Conservation (phyloP, 2,797 vertebrate genomes). For the Argya squamiceps region DNA sequence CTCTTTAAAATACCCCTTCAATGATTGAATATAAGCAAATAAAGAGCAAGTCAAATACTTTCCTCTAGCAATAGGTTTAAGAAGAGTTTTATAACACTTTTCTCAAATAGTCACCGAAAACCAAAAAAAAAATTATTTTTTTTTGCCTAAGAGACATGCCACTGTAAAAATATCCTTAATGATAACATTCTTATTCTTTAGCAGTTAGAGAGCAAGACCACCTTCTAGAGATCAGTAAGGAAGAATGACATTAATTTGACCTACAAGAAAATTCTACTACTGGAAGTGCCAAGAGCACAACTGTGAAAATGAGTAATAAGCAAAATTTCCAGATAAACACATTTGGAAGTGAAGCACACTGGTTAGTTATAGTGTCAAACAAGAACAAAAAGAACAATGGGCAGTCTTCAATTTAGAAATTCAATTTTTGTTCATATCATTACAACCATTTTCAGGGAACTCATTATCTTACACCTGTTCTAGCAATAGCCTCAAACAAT, state of each 20-base stretch:
- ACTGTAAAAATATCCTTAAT: not conserved
- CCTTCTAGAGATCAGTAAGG: not conserved
- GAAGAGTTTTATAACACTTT: not conserved
- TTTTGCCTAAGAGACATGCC: not conserved
- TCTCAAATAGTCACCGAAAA: not conserved
- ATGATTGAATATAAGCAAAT: not conserved
- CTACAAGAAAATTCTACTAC: not conserved
- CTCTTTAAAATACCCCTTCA: not conserved
- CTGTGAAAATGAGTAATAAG: not conserved
- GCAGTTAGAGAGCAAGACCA: not conserved
- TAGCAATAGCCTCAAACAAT: not conserved
- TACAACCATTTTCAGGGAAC: not conserved
- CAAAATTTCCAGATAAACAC: not conserved
- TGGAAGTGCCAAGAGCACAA: not conserved
- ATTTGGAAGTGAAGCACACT: not conserved
- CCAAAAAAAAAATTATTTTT: not conserved
- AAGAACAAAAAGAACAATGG: not conserved
- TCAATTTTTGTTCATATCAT: not conserved
- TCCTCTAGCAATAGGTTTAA: not conserved
- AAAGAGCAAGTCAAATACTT: not conserved
- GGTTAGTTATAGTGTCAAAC: not conserved
- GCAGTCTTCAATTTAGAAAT: not conserved
- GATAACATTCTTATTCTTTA: not conserved
- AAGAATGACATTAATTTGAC: not conserved
- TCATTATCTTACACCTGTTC: not conserved